Evolutionary conservation across 2,888 invertebrate species (phyloP).

Genomic region (Athrips mouffetella): DNA sequence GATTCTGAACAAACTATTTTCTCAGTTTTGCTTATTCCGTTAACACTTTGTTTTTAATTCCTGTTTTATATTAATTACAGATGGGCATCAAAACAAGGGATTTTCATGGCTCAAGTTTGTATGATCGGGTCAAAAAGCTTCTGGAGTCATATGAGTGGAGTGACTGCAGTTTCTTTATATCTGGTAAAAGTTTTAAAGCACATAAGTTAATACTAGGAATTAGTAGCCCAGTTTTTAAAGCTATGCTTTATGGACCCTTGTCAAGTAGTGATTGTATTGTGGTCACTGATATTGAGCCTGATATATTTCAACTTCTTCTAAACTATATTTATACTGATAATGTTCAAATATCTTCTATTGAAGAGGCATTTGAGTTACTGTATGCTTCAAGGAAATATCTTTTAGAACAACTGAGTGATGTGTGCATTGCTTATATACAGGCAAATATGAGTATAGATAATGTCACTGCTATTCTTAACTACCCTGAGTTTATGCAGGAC

Average conservation of each 20-base stretch:
- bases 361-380: slow-evolving; percentile 79
- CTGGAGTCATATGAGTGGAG: slow-evolving; percentile 74
- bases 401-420: slow-evolving; percentile 69
- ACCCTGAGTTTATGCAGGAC: slow-evolving; percentile 79
- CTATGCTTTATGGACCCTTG: slow-evolving; percentile 82
- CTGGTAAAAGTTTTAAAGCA: slow-evolving; percentile 71
- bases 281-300: slow-evolving; percentile 79
- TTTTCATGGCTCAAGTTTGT: slow-evolving; percentile 52
- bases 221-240: slow-evolving; percentile 83
- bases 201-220: slow-evolving; percentile 81
- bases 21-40: no score
- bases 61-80: no score
- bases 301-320: slow-evolving; percentile 79
- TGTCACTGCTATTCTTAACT: slow-evolving; percentile 78
- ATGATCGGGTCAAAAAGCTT: slow-evolving; percentile 67
- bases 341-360: slow-evolving; percentile 72
- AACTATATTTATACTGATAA: slow-evolving; percentile 81
- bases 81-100: slow-evolving; percentile 56
- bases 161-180: slow-evolving; percentile 79
- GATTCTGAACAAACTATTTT: no score
- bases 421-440: slow-evolving; percentile 75
- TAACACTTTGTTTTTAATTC: no score
- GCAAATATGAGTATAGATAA: slow-evolving; percentile 76
- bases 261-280: slow-evolving; percentile 68
- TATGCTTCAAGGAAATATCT: slow-evolving; percentile 84